Evolutionary conservation across 2,888 invertebrate species (phyloP), one percentile per base, ranked within the genome.

Genomic region (Epicampocera succincta): DNA sequence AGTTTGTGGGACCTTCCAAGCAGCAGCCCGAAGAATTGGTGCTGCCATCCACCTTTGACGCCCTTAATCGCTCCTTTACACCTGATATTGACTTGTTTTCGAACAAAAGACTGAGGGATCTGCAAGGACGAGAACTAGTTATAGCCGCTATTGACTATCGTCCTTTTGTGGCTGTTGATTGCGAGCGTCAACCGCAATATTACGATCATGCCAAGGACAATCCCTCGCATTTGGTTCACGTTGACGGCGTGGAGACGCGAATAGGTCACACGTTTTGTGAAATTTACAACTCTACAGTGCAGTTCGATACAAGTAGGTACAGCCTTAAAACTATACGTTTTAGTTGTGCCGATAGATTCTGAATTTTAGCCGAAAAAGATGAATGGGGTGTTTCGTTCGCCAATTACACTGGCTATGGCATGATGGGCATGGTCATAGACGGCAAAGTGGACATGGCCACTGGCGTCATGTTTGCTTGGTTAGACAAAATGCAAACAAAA

Each of bases 341-440:
- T 29, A n/a, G n/a, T n/a, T n/a, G n/a, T n/a, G n/a, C 6, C 6
- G 29, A 29, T 29, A 4, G 29, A 29, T 19, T 21, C 13, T 56
- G 33, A 33, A 56, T 50, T 60, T 4, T 3, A 84, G 77, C 80
- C 9, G 84, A 93, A 75, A 90, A 89, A 38, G 90, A 92, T 3
- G 92, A 93, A 86, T 95, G 95, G 95, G 95, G 95, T 1, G 92
- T 92, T 81, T 91, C 94, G 40, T 94, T 91, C 85, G 91, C 92
- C 19, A 95, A 95, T 85, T 91, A 91, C 84, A 93, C 94, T 0
- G 94, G 94, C 2, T 91, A 92, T 84, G 95, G 95, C 19, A 88
- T 94, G 5, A 85, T 95, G 19, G 94, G 94, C 4, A 93, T 93
- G 87, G 90, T 95, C 0, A 90, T 92, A 13, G 91, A 92, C 79